These are phyloP conservation scores for Tetrax tetrax DNA, from an alignment of 2,113 vertebrate genomes.

Conservation along the genomic window DNA sequence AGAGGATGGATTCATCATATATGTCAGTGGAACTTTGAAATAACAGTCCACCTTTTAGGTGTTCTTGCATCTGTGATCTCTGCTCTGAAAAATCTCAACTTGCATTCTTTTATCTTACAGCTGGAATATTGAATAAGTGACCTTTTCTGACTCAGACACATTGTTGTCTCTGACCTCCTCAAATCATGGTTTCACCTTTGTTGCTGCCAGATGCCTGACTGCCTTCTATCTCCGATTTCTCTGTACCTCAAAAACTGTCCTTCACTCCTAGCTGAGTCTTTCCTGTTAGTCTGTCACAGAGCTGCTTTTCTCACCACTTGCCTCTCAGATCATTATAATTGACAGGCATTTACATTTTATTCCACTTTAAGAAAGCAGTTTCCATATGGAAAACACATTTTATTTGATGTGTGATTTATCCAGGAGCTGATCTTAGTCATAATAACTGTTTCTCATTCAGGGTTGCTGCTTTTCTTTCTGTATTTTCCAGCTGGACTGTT, in stretches of 20 bases:
- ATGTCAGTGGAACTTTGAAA: not conserved
- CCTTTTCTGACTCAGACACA: constrained; percentile 40
- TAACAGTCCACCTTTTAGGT: constrained; percentile 10
- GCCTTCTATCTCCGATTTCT: constrained; percentile 10
- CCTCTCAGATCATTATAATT: constrained; percentile 28
- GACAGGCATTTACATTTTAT: constrained; percentile 48
- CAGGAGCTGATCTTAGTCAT: constrained; percentile 46
- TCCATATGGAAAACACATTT: constrained; percentile 67
- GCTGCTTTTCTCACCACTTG: constrained; percentile 19
- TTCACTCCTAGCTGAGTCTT: constrained; percentile 10
- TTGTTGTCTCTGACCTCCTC: constrained; percentile 56
- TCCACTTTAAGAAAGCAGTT: constrained; percentile 30
- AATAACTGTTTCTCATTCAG: constrained; percentile 40
- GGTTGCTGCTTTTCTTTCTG: constrained; percentile 39
- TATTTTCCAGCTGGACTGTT: constrained; percentile 54
- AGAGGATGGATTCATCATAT: constrained; percentile 2
- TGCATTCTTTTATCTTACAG: constrained; percentile 55
- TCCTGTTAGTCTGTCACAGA: constrained; percentile 4
- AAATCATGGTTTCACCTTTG: constrained; percentile 41
- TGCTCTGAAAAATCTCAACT: constrained; percentile 21
- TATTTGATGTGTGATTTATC: constrained; percentile 45
- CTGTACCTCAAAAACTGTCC: constrained; percentile 2
- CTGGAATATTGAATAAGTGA: constrained; percentile 54
- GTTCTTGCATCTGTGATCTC: constrained; percentile 47
- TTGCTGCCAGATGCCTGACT: constrained; percentile 40